Percentiles rank a stretch among this genome's conserved stretches.
phyloP scores from a whole-genome alignment of 2,888 invertebrate species.

The Eristalis tenax region DNA sequence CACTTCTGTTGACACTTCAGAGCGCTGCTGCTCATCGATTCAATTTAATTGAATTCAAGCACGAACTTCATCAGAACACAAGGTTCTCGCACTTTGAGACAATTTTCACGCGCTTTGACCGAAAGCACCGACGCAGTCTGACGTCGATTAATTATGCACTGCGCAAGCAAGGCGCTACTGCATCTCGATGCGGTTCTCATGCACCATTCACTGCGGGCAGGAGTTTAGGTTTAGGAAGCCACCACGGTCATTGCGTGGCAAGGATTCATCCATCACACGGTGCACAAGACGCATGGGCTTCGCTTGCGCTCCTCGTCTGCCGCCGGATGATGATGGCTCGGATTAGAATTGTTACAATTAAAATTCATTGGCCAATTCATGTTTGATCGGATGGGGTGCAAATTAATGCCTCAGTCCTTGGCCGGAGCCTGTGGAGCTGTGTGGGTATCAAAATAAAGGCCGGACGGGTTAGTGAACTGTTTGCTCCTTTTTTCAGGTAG shows the following conservation, averaged over 20 bases:
- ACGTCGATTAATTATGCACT: constrained; percentile 68
- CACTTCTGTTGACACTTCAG: constrained; percentile 65
- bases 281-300: constrained; percentile 29
- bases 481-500: constrained; percentile 15
- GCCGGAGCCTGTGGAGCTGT: neutral
- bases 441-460: constrained; percentile 15
- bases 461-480: neutral
- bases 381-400: constrained; percentile 69
- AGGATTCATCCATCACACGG: constrained; percentile 66
- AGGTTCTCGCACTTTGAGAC: constrained; percentile 59
- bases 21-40: constrained; percentile 49
- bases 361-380: constrained; percentile 72
- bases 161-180: constrained; percentile 18
- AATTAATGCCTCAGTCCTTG: constrained; percentile 51
- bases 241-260: constrained; percentile 68
- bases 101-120: constrained; percentile 67
- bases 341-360: constrained; percentile 72
- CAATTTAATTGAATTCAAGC: constrained; percentile 69
- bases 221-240: constrained; percentile 32
- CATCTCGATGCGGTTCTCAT: constrained; percentile 7
- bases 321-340: constrained; percentile 59
- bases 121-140: constrained; percentile 36
- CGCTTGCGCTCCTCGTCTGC: constrained; percentile 12
- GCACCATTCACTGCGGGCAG: neutral
- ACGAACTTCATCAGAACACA: constrained; percentile 62